Base-by-base conservation (phyloP, 2,888 invertebrate species). In the Melolontha melolontha region DNA sequence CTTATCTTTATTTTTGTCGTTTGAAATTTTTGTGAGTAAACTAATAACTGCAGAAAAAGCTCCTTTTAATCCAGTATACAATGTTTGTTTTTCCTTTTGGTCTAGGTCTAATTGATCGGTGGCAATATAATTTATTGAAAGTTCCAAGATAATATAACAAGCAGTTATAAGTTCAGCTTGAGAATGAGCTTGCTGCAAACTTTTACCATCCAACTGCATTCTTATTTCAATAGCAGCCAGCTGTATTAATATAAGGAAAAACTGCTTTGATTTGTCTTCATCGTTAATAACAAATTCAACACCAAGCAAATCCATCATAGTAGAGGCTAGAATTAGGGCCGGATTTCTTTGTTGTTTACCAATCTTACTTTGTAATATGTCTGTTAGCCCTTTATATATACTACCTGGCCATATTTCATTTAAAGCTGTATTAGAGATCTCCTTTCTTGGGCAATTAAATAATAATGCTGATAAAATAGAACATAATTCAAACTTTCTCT, bases 221-320 rank as follows among this genome's bases (percentile, higher is more conserved):
- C 96, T 89, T 0, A 97, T 92, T 87, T 97, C 97, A 79, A 97
- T 94, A 57, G 95, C 94, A 75, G 93, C 91, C 66, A 97, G 85
- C 80, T 97, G 96, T 66, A 96, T 89, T 22, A 94, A 82, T 10
- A 96, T 84, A 16, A 96, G 85, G 76, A 96, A 90, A 78, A 95
- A 92, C 78, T 94, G 91, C 83, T 93, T 93, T 67, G 87, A 87
- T 66, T 94, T 93, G 68, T 91, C 91, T 70, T 92, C 91, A 81
- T 93, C 92, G 76, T 88, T 88, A 72, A 95, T 85, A 65, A 92
- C 88, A 95, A 95, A 96, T 73, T 94, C 93, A 27, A 94, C 89
- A 16, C 96, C 95, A 17, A 95, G 85, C 0, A 93, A 84, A 74
- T 95, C 93, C 68, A 96, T 85, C 78, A 93, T 89, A 70, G 90